phyloP scores from a whole-genome alignment of 2,797 vertebrate genomes.

The Falco novaeseelandiae region DNA sequence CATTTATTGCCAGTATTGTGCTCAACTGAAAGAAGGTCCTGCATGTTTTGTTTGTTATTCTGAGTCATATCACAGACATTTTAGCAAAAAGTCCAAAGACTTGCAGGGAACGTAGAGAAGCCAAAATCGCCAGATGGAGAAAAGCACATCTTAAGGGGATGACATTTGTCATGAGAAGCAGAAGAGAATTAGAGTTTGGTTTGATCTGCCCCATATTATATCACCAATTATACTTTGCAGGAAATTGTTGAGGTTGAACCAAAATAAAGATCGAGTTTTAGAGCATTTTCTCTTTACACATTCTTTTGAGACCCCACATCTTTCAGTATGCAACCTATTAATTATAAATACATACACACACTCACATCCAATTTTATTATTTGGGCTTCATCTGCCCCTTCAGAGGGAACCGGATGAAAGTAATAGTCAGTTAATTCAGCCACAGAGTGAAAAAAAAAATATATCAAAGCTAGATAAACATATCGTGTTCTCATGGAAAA shows the following conservation, averaged over 20 bases:
- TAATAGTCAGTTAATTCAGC: conserved; percentile 56
- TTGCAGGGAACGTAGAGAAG: conserved; percentile 52
- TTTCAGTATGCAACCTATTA: conserved; percentile 41
- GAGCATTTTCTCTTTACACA: neutral
- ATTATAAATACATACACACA: conserved; percentile 55
- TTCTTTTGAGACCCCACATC: conserved; percentile 26
- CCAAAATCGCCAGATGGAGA: conserved; percentile 58
- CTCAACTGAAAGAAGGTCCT: conserved; percentile 47
- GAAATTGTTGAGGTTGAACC: conserved; percentile 21
- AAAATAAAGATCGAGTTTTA: conserved; percentile 3
- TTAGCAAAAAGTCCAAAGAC: conserved; percentile 67
- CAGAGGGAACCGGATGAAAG: conserved; percentile 63
- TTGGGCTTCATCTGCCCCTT: conserved; percentile 50
- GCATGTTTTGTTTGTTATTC: conserved; percentile 73
- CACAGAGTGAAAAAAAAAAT: conserved; percentile 25
- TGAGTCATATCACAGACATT: conserved; percentile 78
- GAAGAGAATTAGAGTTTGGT: conserved; percentile 15
- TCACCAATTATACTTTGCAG: neutral
- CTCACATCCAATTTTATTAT: conserved; percentile 57
- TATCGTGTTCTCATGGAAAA: conserved; percentile 45
- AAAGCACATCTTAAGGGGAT: conserved; percentile 57
- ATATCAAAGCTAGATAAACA: conserved; percentile 64
- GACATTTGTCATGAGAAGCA: conserved; percentile 48
- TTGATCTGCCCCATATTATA: conserved; percentile 34
- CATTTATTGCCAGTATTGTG: conserved; percentile 46